A percentile compares a stretch with the other conserved stretches of the same genome.
Conservation (phyloP, 2,113 vertebrate genomes). For the Zingel zingel region DNA sequence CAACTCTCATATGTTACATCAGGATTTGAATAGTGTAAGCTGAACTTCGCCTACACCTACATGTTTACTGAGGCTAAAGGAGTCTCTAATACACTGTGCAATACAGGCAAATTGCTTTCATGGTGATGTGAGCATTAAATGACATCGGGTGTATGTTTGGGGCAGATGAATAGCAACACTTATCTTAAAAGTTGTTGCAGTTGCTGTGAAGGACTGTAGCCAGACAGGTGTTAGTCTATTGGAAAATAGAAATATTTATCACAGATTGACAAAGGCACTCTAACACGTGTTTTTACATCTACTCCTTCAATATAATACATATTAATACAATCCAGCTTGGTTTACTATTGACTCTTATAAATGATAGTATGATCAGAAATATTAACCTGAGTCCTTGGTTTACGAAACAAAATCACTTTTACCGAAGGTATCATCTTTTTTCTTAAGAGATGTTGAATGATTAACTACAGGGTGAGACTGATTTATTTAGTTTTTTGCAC, state of each 20-base stretch:
- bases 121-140: constrained; percentile 4
- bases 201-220: background rate
- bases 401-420: constrained; percentile 38
- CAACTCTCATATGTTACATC: constrained; percentile 6
- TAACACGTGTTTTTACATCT: background rate
- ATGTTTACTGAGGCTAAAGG: background rate
- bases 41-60: constrained; percentile 4
- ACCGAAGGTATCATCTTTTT: constrained; percentile 30
- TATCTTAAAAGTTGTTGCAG: background rate
- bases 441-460: constrained; percentile 19
- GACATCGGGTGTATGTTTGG: constrained; percentile 8
- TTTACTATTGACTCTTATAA: constrained; percentile 27
- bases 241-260: constrained; percentile 30
- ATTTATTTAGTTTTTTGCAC: constrained; percentile 3
- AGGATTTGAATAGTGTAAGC: background rate
- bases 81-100: background rate
- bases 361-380: constrained; percentile 19
- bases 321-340: constrained; percentile 1
- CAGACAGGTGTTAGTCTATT: constrained; percentile 18
- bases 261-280: background rate
- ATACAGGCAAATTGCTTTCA: constrained; percentile 13
- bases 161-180: background rate
- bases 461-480: constrained; percentile 1
- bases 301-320: constrained; percentile 1
- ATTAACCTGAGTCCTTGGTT: constrained; percentile 34